A percentile compares a stretch with the other conserved stretches of the same genome.
Evolutionary conservation across 2,797 vertebrate species (phyloP).

Genomic region (Knipowitschia caucasica): DNA sequence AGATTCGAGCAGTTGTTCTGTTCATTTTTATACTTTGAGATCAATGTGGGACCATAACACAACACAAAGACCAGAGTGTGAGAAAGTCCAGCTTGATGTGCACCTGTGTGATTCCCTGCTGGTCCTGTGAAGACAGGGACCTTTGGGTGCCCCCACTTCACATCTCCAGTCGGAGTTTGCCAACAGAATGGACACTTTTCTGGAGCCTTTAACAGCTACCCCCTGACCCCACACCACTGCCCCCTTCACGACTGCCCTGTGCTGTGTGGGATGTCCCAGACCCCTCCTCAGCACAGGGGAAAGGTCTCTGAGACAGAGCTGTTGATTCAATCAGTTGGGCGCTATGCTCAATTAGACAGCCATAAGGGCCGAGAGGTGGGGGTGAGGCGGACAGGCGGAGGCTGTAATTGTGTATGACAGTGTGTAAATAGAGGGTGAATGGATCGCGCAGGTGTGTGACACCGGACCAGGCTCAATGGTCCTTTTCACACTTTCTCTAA

Average conservation of each 20-base stretch:
- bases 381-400: conserved; percentile 79
- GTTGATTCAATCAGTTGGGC: conserved; percentile 92
- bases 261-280: conserved; percentile 47
- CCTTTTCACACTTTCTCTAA: conserved; percentile 84
- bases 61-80: conserved; percentile 31
- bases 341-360: conserved; percentile 97
- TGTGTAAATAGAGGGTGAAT: conserved; percentile 98
- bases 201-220: conserved; percentile 64
- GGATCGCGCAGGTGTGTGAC: conserved; percentile 92
- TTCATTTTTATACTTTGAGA: conserved; percentile 31
- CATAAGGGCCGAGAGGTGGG: conserved; percentile 88
- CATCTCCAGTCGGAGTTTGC: conserved; percentile 69
- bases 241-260: conserved; percentile 18
- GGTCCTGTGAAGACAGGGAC: conserved; percentile 71
- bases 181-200: conserved; percentile 73
- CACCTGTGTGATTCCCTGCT: conserved; percentile 33
- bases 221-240: conserved; percentile 48
- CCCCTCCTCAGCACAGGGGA: conserved; percentile 61
- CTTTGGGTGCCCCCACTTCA: conserved; percentile 74
- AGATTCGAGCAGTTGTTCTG: conserved; percentile 32
- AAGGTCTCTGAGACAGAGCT: conserved; percentile 84
- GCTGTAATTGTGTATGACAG: conserved; percentile 97
- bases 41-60: conserved; percentile 17
- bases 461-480: conserved; percentile 79
- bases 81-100: conserved; percentile 9